These are phyloP conservation scores for Nineta flava DNA, from an alignment of 2,888 invertebrate species.

Conservation along the genomic window DNA sequence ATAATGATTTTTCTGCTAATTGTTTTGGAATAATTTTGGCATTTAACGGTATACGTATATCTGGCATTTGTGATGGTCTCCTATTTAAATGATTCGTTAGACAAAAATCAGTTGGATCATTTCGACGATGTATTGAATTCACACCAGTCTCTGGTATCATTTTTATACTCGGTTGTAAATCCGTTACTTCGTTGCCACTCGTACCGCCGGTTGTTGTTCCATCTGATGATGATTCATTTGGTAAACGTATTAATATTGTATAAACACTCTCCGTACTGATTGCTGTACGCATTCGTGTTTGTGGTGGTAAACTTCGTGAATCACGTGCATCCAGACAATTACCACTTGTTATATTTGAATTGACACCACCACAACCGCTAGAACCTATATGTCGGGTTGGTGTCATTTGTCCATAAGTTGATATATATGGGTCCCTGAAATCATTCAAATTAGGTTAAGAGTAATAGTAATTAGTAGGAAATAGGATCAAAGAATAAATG, in stretches of 20 bases:
- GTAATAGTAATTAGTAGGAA: neutral
- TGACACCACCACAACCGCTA: slow-evolving; percentile 14
- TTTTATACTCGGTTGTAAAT: slow-evolving; percentile 58
- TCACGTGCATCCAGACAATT: slow-evolving; percentile 30
- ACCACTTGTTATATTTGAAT: neutral
- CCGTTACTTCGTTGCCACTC: slow-evolving; percentile 29
- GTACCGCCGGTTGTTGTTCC: slow-evolving; percentile 20
- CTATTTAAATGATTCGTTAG: slow-evolving; percentile 21
- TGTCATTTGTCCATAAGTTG: slow-evolving; percentile 15
- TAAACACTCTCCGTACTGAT: slow-evolving; percentile 67
- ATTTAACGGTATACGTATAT: slow-evolving; percentile 67
- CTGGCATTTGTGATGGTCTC: slow-evolving; percentile 52
- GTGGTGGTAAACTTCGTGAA: slow-evolving; percentile 46
- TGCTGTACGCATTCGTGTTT: slow-evolving; percentile 39
- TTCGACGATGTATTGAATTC: slow-evolving; percentile 25
- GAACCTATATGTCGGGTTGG: slow-evolving; percentile 7
- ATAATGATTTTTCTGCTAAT: slow-evolving; percentile 30
- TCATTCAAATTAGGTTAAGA: neutral
- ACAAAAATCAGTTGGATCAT: slow-evolving; percentile 17
- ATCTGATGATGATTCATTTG: slow-evolving; percentile 31
- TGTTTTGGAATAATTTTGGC: slow-evolving; percentile 74
- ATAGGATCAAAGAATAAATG: too few species aligned
- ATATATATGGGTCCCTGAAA: slow-evolving; percentile 45
- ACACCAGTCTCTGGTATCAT: slow-evolving; percentile 51
- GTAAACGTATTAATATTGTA: slow-evolving; percentile 81